phyloP scores from a whole-genome alignment of 2,888 invertebrate genomes.

The Monochamus alternatus region DNA sequence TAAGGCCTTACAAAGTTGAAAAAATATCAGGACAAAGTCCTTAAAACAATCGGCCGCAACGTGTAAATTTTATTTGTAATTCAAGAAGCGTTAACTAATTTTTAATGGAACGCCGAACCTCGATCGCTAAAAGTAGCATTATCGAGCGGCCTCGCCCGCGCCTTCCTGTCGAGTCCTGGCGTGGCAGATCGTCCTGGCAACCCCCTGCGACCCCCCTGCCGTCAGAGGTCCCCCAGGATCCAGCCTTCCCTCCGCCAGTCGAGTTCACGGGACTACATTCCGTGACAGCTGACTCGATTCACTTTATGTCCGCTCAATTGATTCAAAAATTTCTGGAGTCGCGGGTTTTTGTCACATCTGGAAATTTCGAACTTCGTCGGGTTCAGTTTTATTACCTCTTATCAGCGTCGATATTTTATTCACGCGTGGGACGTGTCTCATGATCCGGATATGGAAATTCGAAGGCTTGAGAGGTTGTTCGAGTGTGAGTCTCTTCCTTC shows the following conservation, averaged over 20 bases:
- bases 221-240: slow-evolving; percentile 45
- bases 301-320: slow-evolving; percentile 42
- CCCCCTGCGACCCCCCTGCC: slow-evolving; percentile 36
- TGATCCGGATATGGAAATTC: neutral
- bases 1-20: neutral
- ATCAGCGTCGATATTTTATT: slow-evolving; percentile 6
- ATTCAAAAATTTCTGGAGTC: slow-evolving; percentile 45
- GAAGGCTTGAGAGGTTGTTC: neutral
- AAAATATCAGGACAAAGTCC: neutral
- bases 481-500: neutral
- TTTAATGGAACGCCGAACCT: slow-evolving; percentile 36
- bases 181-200: slow-evolving; percentile 51
- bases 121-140: slow-evolving; percentile 51
- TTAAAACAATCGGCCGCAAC: slow-evolving; percentile 32
- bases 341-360: neutral
- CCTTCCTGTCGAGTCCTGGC: slow-evolving; percentile 32
- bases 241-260: slow-evolving; percentile 44
- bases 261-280: slow-evolving; percentile 42
- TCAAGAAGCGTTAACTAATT: slow-evolving; percentile 38
- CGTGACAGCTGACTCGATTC: slow-evolving; percentile 50
- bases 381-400: slow-evolving; percentile 10
- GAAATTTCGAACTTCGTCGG: neutral
- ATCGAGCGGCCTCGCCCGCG: slow-evolving; percentile 54
- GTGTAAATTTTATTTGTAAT: slow-evolving; percentile 31
- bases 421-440: neutral